Conservation (phyloP, 2,113 vertebrate genomes). For the Plecturocebus donacophilus region DNA sequence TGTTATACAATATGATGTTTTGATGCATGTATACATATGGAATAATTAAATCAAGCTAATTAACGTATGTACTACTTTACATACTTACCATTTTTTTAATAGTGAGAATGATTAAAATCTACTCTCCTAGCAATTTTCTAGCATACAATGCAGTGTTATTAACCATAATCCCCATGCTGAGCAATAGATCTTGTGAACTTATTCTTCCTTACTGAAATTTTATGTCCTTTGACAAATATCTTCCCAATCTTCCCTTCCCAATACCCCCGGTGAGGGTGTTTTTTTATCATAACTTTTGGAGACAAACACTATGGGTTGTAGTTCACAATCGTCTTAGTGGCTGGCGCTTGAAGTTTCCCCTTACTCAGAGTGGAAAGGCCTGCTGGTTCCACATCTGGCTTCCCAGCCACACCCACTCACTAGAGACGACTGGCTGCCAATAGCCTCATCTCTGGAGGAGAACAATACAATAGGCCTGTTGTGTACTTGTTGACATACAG, state of each 20-base stretch:
- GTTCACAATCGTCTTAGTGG: conserved; percentile 31
- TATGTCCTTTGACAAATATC: not conserved
- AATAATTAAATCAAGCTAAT: not conserved
- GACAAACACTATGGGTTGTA: conserved; percentile 19
- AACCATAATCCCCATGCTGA: not conserved
- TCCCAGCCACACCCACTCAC: conserved; percentile 65
- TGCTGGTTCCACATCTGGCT: conserved; percentile 66
- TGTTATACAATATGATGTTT: not conserved
- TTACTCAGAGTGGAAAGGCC: conserved; percentile 61
- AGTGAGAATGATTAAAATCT: not conserved
- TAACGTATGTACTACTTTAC: not conserved
- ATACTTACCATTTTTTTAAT: not conserved
- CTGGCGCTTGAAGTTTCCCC: conserved; percentile 36
- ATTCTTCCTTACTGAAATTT: conserved; percentile 21
- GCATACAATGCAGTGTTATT: not conserved
- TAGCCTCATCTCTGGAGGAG: conserved; percentile 65
- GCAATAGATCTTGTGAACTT: not conserved
- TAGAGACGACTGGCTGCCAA: conserved; percentile 69
- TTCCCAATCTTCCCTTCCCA: not conserved
- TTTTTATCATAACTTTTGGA: conserved; percentile 31
- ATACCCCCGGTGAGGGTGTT: not conserved
- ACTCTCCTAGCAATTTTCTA: not conserved
- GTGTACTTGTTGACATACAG: conserved; percentile 77
- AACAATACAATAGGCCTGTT: conserved; percentile 71
- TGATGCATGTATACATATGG: not conserved